A percentile compares a stretch with the other conserved stretches of the same genome.
phyloP scores from a whole-genome alignment of 1,140 invertebrate species.

The Uloborus diversus region DNA sequence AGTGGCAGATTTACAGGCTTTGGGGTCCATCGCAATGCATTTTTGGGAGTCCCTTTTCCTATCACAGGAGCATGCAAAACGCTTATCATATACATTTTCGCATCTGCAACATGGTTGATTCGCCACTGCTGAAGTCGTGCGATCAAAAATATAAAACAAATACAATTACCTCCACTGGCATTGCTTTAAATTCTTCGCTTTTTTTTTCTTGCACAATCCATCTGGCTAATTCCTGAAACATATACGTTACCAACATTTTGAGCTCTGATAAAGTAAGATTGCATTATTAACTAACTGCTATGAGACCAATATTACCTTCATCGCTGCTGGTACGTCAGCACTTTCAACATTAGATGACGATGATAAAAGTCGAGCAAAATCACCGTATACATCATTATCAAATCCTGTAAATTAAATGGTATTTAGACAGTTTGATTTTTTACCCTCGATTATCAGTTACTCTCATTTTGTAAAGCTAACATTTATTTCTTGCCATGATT shows the following conservation, averaged over 20 bases:
- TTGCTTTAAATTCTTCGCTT: slow-evolving; percentile 67
- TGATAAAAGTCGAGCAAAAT: slow-evolving; percentile 73
- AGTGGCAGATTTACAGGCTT: too few relatives aligned
- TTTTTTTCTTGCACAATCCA: slow-evolving; percentile 68
- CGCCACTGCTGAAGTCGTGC: too few relatives aligned
- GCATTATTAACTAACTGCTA: neutral
- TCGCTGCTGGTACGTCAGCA: slow-evolving; percentile 71
- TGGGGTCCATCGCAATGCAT: too few relatives aligned
- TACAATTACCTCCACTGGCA: slow-evolving; percentile 14
- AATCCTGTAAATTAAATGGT: slow-evolving; percentile 67
- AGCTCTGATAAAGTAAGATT: neutral
- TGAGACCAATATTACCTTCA: slow-evolving; percentile 61
- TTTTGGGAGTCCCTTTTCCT: too few relatives aligned
- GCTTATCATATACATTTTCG: too few relatives aligned
- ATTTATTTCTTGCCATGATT: too few relatives aligned
- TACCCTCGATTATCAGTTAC: too few relatives aligned
- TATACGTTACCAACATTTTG: neutral
- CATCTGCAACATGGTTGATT: too few relatives aligned
- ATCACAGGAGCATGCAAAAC: too few relatives aligned
- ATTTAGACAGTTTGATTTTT: too few relatives aligned
- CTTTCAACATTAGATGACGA: slow-evolving; percentile 75
- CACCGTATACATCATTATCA: slow-evolving; percentile 71
- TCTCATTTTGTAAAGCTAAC: too few relatives aligned
- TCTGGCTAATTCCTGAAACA: slow-evolving; percentile 69
- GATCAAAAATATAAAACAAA: too few relatives aligned